Evolutionary conservation across 1,140 invertebrate genomes (phyloP).

Genomic region (Chionoecetes opilio): DNA sequence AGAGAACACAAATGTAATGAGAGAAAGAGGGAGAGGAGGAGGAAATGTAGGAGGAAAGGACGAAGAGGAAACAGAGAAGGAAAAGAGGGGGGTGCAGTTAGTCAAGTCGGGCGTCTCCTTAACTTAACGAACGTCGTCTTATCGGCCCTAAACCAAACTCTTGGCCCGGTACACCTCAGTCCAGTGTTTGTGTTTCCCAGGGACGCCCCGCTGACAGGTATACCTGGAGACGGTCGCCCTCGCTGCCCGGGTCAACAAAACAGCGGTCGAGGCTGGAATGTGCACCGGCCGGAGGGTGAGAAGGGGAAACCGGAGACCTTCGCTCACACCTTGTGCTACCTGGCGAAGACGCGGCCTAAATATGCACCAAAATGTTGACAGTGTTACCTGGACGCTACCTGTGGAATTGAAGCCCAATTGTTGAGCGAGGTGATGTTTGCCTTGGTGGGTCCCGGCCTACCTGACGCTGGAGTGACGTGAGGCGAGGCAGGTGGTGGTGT

Average conservation of each 20-base stretch:
- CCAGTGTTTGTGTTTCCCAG: constrained; percentile 27
- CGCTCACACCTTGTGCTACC: constrained; percentile 23
- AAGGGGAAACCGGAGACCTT: neutral
- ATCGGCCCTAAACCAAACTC: constrained; percentile 25
- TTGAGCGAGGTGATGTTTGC: constrained; percentile 29
- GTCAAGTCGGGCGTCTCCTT: constrained; percentile 24
- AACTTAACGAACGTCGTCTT: constrained; percentile 28
- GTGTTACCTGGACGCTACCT: neutral
- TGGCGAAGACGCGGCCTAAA: constrained; percentile 11
- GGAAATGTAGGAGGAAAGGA: neutral
- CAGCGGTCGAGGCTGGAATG: constrained; percentile 3
- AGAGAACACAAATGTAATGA: neutral
- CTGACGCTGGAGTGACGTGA: neutral
- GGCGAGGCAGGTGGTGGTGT: neutral
- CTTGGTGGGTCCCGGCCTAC: neutral
- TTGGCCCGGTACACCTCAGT: neutral
- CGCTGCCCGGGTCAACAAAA: constrained; percentile 16
- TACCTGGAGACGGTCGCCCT: constrained; percentile 13
- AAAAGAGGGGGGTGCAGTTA: neutral
- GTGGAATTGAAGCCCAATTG: constrained; percentile 7
- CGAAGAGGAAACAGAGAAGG: neutral
- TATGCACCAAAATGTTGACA: neutral
- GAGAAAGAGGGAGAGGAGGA: neutral
- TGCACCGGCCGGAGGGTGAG: constrained; percentile 21
- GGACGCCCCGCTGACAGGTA: constrained; percentile 22